Percentiles rank a stretch among this genome's conserved stretches.
Evolutionary conservation across 2,888 invertebrate genomes (phyloP).

Genomic region (Nymphalis c-album): DNA sequence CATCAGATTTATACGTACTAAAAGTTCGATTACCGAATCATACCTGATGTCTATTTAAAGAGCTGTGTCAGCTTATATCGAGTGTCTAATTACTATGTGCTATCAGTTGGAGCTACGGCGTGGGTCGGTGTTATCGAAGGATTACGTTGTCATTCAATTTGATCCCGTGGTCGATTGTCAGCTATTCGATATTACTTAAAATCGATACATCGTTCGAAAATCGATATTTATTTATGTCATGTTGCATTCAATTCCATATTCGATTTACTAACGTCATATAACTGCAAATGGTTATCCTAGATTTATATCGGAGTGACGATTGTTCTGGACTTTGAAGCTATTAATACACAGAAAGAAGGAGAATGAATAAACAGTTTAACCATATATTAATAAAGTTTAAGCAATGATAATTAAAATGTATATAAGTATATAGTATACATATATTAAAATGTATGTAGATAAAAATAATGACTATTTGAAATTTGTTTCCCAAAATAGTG

Average conservation of each 20-base stretch:
- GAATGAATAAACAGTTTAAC: not conserved
- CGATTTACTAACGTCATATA: not conserved
- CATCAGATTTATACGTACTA: not conserved
- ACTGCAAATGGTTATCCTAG: not conserved
- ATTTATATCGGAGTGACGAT: not conserved
- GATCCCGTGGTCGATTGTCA: not conserved
- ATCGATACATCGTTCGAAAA: not conserved
- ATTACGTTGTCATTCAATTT: slow-evolving; percentile 22
- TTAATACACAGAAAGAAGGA: no score
- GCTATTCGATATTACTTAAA: not conserved
- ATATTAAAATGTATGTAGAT: no score
- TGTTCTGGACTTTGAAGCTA: not conserved
- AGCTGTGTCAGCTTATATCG: slow-evolving; percentile 15
- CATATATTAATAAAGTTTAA: no score
- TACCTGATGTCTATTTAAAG: slow-evolving; percentile 21
- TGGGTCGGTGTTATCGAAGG: slow-evolving; percentile 19
- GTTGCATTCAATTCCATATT: not conserved
- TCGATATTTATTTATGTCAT: not conserved
- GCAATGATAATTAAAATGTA: no score
- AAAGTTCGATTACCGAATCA: slow-evolving; percentile 4
- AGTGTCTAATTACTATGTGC: slow-evolving; percentile 16
- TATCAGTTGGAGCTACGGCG: slow-evolving; percentile 12
- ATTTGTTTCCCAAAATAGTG: no score
- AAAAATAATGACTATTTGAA: no score
- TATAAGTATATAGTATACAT: no score